phyloP scores from a whole-genome alignment of 2,113 vertebrate species.

The Dascyllus trimaculatus region DNA sequence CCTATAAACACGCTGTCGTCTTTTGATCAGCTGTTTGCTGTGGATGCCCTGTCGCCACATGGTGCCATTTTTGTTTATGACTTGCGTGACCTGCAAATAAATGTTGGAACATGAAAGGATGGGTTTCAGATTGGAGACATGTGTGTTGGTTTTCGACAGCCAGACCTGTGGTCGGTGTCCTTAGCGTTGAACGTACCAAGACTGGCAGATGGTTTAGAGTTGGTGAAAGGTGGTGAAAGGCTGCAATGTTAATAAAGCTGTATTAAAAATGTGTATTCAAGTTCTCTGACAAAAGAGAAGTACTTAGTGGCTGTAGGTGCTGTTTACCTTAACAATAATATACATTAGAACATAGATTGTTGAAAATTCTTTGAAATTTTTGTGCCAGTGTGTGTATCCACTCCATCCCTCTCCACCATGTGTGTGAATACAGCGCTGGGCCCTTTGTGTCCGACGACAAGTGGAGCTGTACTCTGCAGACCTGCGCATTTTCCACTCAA shows the following conservation, averaged over 20 bases:
- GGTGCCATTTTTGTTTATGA: conserved; percentile 69
- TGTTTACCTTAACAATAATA: too few relatives aligned
- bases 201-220: conserved; percentile 28
- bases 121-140: conserved; percentile 42
- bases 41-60: conserved; percentile 43
- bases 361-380: neutral
- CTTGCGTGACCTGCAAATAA: conserved; percentile 51
- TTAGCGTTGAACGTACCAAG: conserved; percentile 25
- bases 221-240: conserved; percentile 12
- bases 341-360: too few relatives aligned
- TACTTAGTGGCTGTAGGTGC: too few relatives aligned
- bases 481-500: conserved; percentile 79
- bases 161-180: neutral
- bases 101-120: conserved; percentile 48
- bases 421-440: conserved; percentile 44
- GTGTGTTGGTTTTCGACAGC: conserved; percentile 37
- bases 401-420: conserved; percentile 35
- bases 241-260: conserved; percentile 19
- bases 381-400: conserved; percentile 25
- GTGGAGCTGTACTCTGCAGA: conserved; percentile 60
- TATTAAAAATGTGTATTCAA: too few relatives aligned
- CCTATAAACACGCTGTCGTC: conserved; percentile 58
- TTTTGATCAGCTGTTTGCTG: conserved; percentile 59
- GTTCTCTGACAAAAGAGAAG: too few relatives aligned
- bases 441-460: conserved; percentile 69